Evolutionary conservation across 2,888 invertebrate genomes (phyloP).

Genomic region (Liodrosophila aerea): DNA sequence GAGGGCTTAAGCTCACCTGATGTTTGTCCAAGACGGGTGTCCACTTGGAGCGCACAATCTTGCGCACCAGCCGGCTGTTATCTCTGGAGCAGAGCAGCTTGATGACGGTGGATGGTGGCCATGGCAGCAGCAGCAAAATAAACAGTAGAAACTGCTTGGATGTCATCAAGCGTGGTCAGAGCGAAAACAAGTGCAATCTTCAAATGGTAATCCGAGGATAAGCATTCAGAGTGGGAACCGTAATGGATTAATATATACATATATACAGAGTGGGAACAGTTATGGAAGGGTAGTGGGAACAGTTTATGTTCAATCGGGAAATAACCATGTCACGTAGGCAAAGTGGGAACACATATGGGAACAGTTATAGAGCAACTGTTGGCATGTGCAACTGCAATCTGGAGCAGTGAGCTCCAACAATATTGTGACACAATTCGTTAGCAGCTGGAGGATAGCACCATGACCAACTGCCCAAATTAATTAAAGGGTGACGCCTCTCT

Average conservation of each 20-base stretch:
- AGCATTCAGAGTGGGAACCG: too few species aligned
- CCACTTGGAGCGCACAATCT: constrained; percentile 95
- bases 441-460: constrained; percentile 19
- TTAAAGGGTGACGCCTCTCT: constrained; percentile 23
- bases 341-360: too few species aligned
- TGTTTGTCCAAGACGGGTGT: constrained; percentile 93
- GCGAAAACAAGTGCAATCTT: constrained; percentile 92
- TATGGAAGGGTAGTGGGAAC: too few species aligned
- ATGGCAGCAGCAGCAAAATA: constrained; percentile 89
- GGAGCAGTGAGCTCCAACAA: background rate
- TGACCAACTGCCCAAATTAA: constrained; percentile 51
- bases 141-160: constrained; percentile 51
- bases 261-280: too few species aligned
- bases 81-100: constrained; percentile 94
- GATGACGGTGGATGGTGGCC: constrained; percentile 93
- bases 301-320: too few species aligned
- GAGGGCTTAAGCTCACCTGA: constrained; percentile 83
- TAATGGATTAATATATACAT: too few species aligned
- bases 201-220: too few species aligned
- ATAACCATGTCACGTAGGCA: too few species aligned
- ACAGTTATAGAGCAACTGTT: too few species aligned
- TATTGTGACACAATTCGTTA: constrained; percentile 7
- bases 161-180: constrained; percentile 71
- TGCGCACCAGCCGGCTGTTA: constrained; percentile 93
- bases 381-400: too few species aligned